Evolutionary conservation across 2,113 vertebrate species (phyloP).

Genomic region (Gasterosteus nipponicus): DNA sequence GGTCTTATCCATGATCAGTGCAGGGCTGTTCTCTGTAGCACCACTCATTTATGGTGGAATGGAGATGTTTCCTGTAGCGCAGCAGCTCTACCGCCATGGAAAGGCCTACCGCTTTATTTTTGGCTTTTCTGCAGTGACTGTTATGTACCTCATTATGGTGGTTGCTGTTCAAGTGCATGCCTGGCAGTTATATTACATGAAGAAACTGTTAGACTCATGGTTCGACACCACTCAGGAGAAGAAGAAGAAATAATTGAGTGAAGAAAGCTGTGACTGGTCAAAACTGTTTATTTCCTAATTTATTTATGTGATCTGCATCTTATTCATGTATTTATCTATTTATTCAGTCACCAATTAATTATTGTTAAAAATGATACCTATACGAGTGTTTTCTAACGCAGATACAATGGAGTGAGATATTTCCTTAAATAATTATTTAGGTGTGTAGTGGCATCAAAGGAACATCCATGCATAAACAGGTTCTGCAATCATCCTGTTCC

Average conservation of each 20-base stretch:
- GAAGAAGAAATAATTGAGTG: constrained; percentile 84
- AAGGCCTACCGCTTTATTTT: constrained; percentile 97
- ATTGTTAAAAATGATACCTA: not conserved
- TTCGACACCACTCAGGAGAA: constrained; percentile 97
- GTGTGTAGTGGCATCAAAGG: not conserved
- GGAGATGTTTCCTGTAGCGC: constrained; percentile 98
- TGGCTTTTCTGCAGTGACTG: constrained; percentile 91
- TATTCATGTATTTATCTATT: constrained; percentile 6
- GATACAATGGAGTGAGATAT: not conserved
- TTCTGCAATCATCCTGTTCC: not conserved
- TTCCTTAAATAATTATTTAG: not conserved
- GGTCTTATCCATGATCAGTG: constrained; percentile 97
- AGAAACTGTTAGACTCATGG: constrained; percentile 97
- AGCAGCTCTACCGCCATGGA: constrained; percentile 96
- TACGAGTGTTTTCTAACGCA: not conserved
- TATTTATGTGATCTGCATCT: constrained; percentile 12
- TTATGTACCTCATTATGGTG: constrained; percentile 94
- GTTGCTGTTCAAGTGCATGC: constrained; percentile 93
- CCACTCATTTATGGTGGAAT: constrained; percentile 96
- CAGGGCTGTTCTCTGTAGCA: constrained; percentile 92
- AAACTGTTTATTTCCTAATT: constrained; percentile 25
- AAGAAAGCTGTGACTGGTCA: constrained; percentile 16
- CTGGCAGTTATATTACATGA: constrained; percentile 98
- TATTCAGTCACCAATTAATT: not conserved
- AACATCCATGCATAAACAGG: not conserved